Base-by-base conservation (phyloP, 2,888 invertebrate species). In the Lasius platythorax region DNA sequence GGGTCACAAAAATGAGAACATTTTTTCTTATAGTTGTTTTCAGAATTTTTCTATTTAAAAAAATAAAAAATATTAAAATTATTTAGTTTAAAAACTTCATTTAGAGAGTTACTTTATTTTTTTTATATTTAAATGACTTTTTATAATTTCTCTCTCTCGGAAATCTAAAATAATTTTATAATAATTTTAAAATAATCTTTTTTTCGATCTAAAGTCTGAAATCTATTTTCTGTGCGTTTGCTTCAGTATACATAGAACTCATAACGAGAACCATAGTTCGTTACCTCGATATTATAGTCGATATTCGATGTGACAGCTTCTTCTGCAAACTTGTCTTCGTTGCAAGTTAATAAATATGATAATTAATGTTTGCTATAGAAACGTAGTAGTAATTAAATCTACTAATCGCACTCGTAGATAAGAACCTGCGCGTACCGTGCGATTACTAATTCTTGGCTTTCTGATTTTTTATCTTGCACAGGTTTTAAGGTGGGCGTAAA, bases 401-500 rank as follows among this genome's bases (percentile, higher is more conserved):
- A 75, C 74, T 82, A 82, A 74, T 82, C 82, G 75, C 73, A 66
- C 43, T 15, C 63, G 81, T 81, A 81, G 70, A 33, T 61, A 81
- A 72, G 70, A 81, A 63, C 9, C 18, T 70, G 70, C 46, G 79
- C 46, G 61, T 58, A 46, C 4, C 61, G 70, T 72, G 72, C 79
- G 70, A 68, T 37, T 40, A 85, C 82, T 92, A 92, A 93, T 92
- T 82, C 87, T 85, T 89, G 85, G 91, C 91, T 88, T 85, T 85
- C 73, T 84, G 61, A 64, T 85, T 91, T 90, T 91, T 92, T 89
- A 90, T 93, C 91, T 83, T 83, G 88, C 83, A 89, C 93, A 93
- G 92, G 92, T 93, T 91, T 92, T 91, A 91, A 93, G 87, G 87
- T 91, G 91, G 92, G 88, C 90, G 90, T 90, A 86, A 91, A 90